Percentiles rank a stretch among this genome's conserved stretches.
Evolutionary conservation across 2,113 vertebrate genomes (phyloP).

Genomic region (Catharus bicknelli): DNA sequence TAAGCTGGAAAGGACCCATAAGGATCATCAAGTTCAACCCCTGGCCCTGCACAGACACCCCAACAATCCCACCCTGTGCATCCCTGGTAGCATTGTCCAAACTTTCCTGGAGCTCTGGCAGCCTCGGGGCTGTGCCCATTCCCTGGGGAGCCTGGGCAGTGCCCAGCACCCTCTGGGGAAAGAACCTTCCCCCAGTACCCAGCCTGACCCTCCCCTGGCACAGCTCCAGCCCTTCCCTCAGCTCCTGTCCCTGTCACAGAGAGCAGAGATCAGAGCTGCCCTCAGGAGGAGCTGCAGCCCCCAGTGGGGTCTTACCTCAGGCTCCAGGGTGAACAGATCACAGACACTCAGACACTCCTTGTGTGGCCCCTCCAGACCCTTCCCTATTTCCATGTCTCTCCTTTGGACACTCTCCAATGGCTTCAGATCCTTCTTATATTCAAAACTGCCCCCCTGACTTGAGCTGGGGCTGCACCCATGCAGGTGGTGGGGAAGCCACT

Average conservation of each 20-base stretch:
- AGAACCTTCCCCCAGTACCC: not conserved
- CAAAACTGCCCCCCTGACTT: accelerated
- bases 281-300: not conserved
- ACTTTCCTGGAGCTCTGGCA: not conserved
- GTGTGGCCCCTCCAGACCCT: not conserved
- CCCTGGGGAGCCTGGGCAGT: not conserved
- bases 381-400: not conserved
- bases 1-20: not conserved
- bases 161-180: not conserved
- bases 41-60: not conserved
- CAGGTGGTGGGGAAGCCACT: not conserved
- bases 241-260: not conserved
- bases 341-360: not conserved
- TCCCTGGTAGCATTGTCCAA: accelerated
- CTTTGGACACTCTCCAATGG: not conserved
- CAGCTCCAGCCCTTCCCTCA: not conserved
- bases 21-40: not conserved
- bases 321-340: not conserved
- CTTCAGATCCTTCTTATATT: not conserved
- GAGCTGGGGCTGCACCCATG: not conserved
- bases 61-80: not conserved
- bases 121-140: accelerated
- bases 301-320: not conserved
- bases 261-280: not conserved
- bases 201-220: accelerated